Percentiles rank a stretch among this genome's conserved stretches.
These are phyloP conservation scores for Synergus japonicus DNA, from an alignment of 2,888 invertebrate species.

Conservation along the genomic window DNA sequence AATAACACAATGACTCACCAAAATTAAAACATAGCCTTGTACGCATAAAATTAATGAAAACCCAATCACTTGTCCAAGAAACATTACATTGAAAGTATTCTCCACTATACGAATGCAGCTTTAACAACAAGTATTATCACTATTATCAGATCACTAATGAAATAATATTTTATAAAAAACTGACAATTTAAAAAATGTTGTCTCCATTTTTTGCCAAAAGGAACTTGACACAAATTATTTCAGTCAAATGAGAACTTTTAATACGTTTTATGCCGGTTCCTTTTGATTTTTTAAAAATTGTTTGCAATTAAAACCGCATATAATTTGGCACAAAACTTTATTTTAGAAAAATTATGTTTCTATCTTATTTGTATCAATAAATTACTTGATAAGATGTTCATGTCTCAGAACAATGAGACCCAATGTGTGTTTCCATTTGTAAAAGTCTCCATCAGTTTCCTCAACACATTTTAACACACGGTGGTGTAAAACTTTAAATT, in stretches of 20 bases:
- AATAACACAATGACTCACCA: background rate
- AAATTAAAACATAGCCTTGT: slow-evolving; percentile 8
- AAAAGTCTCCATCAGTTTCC: background rate
- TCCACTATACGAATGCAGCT: background rate
- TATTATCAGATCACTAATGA: background rate
- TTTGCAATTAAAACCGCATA: too few species aligned
- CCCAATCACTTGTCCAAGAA: slow-evolving; percentile 4
- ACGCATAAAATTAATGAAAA: background rate
- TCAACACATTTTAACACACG: background rate
- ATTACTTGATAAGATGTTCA: background rate
- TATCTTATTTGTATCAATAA: background rate
- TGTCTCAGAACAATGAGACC: background rate
- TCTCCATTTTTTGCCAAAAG: too few species aligned
- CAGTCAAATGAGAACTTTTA: too few species aligned
- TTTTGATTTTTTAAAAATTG: too few species aligned
- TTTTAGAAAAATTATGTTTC: background rate
- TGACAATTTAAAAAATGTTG: too few species aligned
- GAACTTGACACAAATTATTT: too few species aligned
- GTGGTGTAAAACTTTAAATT: background rate
- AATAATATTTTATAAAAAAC: background rate
- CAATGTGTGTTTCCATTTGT: background rate
- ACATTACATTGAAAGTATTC: background rate
- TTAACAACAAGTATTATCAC: background rate
- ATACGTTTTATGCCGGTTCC: too few species aligned
- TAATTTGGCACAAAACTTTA: too few species aligned